Evolutionary conservation across 2,888 invertebrate genomes (phyloP).

Genomic region (Cacoxenus indagator): DNA sequence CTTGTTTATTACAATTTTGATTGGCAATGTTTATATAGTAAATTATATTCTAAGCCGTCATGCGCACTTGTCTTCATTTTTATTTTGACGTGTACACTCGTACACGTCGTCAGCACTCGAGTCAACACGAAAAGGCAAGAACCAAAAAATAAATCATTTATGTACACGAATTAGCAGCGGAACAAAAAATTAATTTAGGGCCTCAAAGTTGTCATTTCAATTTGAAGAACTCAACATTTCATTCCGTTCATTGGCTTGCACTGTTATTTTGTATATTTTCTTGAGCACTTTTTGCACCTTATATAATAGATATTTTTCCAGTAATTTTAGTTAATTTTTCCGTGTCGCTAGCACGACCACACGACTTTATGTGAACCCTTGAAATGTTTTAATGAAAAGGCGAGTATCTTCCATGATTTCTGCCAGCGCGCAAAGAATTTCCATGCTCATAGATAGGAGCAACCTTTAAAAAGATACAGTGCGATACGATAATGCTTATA

Average conservation of each 20-base stretch:
- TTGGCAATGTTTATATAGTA: not conserved
- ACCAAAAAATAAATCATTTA: not conserved
- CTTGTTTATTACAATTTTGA: not conserved
- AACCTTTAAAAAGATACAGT: constrained; percentile 48
- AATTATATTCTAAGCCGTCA: not conserved
- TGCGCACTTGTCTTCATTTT: not conserved
- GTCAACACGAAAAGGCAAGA: no score
- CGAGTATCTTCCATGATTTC: constrained; percentile 33
- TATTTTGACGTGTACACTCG: not conserved
- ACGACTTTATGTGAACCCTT: constrained; percentile 5
- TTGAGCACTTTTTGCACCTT: not conserved
- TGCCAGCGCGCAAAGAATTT: constrained; percentile 50
- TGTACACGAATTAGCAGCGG: no score
- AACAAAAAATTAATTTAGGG: no score
- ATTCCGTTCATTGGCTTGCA: no score
- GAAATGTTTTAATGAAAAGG: constrained; percentile 30
- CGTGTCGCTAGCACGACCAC: not conserved
- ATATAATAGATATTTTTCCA: not conserved
- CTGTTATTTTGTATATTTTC: not conserved
- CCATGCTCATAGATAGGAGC: constrained; percentile 65
- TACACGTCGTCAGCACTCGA: not conserved
- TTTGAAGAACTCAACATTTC: not conserved
- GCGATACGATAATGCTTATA: constrained; percentile 65
- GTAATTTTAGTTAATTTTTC: no score
- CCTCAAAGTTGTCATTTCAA: not conserved